Evolutionary conservation across 1,140 invertebrate species (phyloP).

Genomic region (Palaemon carinicauda): DNA sequence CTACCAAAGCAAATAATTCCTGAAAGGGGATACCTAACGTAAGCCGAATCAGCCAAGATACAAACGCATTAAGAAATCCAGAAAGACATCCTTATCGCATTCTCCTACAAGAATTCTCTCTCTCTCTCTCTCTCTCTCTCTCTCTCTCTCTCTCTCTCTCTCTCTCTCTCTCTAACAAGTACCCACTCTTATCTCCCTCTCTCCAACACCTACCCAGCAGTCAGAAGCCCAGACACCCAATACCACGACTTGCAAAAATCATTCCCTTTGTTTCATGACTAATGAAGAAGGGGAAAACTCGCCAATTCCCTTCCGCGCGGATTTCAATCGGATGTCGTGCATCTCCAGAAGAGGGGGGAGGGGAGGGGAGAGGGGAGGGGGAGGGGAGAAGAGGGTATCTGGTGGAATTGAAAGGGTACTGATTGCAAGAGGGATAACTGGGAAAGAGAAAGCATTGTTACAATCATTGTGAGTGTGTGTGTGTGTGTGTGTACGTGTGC

Average conservation of each 20-base stretch:
- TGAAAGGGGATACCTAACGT: too few relatives aligned
- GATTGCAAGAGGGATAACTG: background rate
- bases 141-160: background rate
- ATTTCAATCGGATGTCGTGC: background rate
- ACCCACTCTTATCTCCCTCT: background rate
- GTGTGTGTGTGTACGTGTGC: background rate
- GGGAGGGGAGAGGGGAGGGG: background rate
- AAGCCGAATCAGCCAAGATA: background rate
- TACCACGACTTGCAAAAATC: background rate
- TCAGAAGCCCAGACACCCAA: background rate
- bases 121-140: background rate
- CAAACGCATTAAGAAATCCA: background rate
- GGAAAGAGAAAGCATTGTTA: background rate
- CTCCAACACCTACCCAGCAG: background rate
- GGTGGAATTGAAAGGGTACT: background rate
- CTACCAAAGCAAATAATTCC: too few relatives aligned
- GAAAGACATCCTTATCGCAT: background rate
- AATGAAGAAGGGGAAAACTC: background rate
- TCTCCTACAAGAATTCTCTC: background rate
- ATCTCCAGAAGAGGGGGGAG: background rate
- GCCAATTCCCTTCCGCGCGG: too few relatives aligned
- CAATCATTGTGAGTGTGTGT: background rate
- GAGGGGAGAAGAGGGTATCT: background rate
- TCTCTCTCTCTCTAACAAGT: background rate
- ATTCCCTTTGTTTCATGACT: background rate